Percentiles rank a stretch among this genome's conserved stretches.
These are phyloP conservation scores for Alviniconcha strummeri DNA, from an alignment of 2,888 invertebrate species.

Conservation along the genomic window DNA sequence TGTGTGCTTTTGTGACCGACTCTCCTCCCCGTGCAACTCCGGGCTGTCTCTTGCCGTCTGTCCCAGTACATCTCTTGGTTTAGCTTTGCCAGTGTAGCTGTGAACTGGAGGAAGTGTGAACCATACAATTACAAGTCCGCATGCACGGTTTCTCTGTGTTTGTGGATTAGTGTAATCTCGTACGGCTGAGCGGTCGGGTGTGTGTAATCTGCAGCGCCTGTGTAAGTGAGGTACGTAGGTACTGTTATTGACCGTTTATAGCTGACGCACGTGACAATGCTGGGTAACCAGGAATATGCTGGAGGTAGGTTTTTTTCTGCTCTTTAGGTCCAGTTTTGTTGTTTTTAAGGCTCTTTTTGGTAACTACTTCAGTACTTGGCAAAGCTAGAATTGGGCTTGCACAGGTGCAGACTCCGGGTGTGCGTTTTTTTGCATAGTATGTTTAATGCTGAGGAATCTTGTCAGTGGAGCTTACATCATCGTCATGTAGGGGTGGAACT, in stretches of 20 bases:
- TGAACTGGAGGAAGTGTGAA: neutral
- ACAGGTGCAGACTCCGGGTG: no score
- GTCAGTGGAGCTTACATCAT: no score
- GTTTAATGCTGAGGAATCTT: no score
- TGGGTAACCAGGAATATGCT: neutral
- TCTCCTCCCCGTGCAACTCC: neutral
- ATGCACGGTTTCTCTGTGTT: neutral
- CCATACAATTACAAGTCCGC: no score
- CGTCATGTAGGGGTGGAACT: no score
- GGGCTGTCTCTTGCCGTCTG: neutral
- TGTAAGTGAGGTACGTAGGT: no score
- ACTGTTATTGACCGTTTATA: neutral
- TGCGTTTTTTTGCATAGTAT: no score
- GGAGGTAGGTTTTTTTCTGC: neutral
- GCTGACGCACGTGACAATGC: neutral
- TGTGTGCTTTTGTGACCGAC: neutral
- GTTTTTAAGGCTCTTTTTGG: no score
- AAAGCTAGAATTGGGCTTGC: no score
- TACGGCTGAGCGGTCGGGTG: neutral
- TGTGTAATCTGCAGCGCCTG: neutral
- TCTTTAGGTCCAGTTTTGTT: no score
- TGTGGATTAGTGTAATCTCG: constrained; percentile 20
- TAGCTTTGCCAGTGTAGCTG: neutral
- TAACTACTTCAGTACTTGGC: no score
- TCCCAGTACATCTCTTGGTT: constrained; percentile 10